phyloP scores from a whole-genome alignment of 2,797 vertebrate genomes.

The Cyprinella venusta region DNA sequence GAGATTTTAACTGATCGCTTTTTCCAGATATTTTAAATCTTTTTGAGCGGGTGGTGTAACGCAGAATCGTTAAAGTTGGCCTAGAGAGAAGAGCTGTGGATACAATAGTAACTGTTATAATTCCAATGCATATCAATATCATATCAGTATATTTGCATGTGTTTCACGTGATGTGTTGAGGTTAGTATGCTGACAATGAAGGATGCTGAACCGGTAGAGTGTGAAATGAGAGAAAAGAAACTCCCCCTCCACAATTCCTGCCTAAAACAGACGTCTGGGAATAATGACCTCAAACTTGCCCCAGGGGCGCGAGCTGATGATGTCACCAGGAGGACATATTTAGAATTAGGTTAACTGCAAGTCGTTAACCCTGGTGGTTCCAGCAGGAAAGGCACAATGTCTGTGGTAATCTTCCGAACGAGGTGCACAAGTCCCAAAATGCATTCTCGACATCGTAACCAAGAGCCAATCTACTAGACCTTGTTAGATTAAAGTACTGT shows the following conservation, averaged over 20 bases:
- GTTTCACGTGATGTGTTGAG: slow-evolving; percentile 57
- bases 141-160: slow-evolving; percentile 40
- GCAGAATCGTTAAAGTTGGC: not conserved
- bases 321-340: slow-evolving; percentile 64
- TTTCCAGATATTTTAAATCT: not conserved
- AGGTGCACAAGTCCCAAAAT: slow-evolving; percentile 21
- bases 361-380: slow-evolving; percentile 55
- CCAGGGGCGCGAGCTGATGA: slow-evolving; percentile 61
- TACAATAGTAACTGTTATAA: not conserved
- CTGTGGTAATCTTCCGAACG: slow-evolving; percentile 44
- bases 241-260: slow-evolving; percentile 35
- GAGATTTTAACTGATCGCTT: not conserved
- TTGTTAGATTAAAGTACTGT: not conserved
- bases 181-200: slow-evolving; percentile 72
- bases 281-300: slow-evolving; percentile 61
- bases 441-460: not conserved
- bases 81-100: slow-evolving; percentile 1
- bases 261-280: slow-evolving; percentile 63
- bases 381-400: slow-evolving; percentile 35
- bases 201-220: slow-evolving; percentile 71
- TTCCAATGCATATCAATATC: slow-evolving; percentile 15
- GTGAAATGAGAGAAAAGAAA: slow-evolving; percentile 69
- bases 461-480: not conserved
- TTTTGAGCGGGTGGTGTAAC: not conserved
- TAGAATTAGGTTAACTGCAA: slow-evolving; percentile 66